Conservation (phyloP, 2,888 invertebrate species). For the Eupithecia vulgata region DNA sequence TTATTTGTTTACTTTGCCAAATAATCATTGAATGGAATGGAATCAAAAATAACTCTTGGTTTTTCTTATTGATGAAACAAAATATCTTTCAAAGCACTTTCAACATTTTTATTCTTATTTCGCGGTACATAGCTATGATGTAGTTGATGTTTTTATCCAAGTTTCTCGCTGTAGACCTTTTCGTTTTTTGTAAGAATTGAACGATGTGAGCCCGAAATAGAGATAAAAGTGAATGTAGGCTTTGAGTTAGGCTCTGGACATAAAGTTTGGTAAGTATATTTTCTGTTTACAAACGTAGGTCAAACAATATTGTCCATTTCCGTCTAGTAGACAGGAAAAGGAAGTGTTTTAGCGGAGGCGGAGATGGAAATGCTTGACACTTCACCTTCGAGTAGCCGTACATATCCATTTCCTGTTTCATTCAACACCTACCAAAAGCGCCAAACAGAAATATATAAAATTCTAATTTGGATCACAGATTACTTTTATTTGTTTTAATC, state of each 20-base stretch:
- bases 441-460: background rate
- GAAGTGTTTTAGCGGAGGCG: conserved; percentile 83
- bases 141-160: conserved; percentile 43
- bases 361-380: conserved; percentile 49
- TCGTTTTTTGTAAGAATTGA: conserved; percentile 34
- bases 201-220: background rate
- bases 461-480: too few species aligned
- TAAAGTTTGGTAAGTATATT: conserved; percentile 46
- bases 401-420: conserved; percentile 70
- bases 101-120: conserved; percentile 38
- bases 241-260: conserved; percentile 5
- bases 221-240: background rate
- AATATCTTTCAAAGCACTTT: background rate
- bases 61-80: too few species aligned
- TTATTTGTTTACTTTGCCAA: background rate
- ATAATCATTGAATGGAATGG: background rate
- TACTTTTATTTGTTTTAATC: too few species aligned
- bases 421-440: background rate
- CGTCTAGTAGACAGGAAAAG: conserved; percentile 84
- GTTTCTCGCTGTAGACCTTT: conserved; percentile 57
- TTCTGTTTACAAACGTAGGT: conserved; percentile 27
- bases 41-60: background rate
- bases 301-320: conserved; percentile 56
- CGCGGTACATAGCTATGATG: conserved; percentile 53
- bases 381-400: conserved; percentile 13